Conservation (phyloP, 1,140 invertebrate genomes). For the Nasonia vitripennis region DNA sequence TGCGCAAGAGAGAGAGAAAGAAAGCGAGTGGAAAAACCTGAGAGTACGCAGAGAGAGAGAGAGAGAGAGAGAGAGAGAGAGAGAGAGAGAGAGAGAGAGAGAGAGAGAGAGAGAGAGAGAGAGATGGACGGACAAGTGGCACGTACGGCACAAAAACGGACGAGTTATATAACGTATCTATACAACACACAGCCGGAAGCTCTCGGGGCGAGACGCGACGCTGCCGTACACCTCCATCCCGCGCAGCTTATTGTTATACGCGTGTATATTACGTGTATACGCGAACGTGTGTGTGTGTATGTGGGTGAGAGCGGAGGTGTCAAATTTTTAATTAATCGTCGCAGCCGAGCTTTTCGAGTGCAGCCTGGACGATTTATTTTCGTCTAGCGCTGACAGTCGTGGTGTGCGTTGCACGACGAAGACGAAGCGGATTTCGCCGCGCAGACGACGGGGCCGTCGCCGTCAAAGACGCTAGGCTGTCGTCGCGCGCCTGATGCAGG, state of each 20-base stretch:
- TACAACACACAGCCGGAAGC: neutral
- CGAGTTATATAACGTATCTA: neutral
- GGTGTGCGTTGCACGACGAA: neutral
- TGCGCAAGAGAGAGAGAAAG: neutral
- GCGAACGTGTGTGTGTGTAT: no score
- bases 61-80: no score
- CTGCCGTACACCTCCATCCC: neutral
- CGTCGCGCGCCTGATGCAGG: neutral
- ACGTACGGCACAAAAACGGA: constrained; percentile 12
- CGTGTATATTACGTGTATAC: no score
- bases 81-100: no score
- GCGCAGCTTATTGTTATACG: neutral
- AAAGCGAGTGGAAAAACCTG: neutral
- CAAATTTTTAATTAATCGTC: constrained; percentile 40
- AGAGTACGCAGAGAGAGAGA: neutral
- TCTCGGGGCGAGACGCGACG: neutral
- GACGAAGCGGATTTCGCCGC: neutral
- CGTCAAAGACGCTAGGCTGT: constrained; percentile 7
- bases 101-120: neutral
- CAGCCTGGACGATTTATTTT: constrained; percentile 45
- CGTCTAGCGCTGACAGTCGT: neutral
- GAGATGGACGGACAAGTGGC: constrained; percentile 16
- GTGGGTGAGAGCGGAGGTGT: neutral
- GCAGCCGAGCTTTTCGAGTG: neutral
- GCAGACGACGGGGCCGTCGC: no score